These are phyloP conservation scores for Lagenorhynchus albirostris DNA, from an alignment of 2,113 vertebrate genomes.

Conservation along the genomic window DNA sequence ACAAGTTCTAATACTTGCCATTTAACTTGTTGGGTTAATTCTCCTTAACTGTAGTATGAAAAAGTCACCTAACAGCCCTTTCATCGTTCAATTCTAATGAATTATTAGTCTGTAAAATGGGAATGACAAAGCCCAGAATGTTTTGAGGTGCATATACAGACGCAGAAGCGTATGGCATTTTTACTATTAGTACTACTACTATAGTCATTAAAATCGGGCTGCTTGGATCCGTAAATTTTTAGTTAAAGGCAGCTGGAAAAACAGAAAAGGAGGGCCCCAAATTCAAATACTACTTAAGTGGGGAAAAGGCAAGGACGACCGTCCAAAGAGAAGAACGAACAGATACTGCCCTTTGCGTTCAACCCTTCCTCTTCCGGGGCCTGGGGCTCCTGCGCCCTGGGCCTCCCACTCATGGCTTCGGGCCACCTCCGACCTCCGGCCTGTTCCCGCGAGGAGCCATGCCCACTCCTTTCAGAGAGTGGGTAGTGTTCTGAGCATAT, in stretches of 20 bases:
- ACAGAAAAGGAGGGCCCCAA: background rate
- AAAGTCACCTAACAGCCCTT: background rate
- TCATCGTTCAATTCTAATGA: background rate
- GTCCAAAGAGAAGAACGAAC: background rate
- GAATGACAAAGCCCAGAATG: background rate
- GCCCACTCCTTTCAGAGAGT: accelerated
- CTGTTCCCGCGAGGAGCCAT: background rate
- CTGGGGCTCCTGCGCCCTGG: accelerated
- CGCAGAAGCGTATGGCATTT: accelerated
- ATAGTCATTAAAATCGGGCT: too few species aligned
- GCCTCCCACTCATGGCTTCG: accelerated
- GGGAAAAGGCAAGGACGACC: accelerated
- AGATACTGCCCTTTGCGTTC: background rate
- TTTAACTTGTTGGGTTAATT: background rate
- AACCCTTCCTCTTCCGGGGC: accelerated
- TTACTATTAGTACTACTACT: accelerated
- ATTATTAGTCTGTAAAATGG: background rate
- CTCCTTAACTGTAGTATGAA: background rate
- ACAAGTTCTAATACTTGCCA: background rate
- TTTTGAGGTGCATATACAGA: background rate
- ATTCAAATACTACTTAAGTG: background rate
- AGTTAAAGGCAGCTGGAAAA: background rate
- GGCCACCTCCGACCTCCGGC: accelerated
- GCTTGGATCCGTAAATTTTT: background rate
- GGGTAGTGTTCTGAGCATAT: accelerated